These are phyloP conservation scores for Muraenolepis orangiensis DNA, from an alignment of 2,797 vertebrate genomes.

Conservation along the genomic window DNA sequence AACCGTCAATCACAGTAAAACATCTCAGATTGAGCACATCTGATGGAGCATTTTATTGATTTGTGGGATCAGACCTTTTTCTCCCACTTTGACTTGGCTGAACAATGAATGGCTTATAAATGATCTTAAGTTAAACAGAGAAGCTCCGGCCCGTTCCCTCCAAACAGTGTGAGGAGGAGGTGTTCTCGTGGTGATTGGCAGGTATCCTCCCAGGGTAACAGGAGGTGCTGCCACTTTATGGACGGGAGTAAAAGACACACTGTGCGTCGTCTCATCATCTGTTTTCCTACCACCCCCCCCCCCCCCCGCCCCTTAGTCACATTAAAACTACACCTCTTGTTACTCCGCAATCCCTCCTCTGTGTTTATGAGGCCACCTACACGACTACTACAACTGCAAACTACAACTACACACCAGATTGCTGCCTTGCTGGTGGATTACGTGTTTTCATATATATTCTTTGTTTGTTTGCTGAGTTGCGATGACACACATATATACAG, in stretches of 20 bases:
- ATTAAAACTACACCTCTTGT: constrained; percentile 50
- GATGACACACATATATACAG: constrained; percentile 11
- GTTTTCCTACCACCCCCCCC: constrained; percentile 45
- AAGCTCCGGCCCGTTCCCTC: background rate
- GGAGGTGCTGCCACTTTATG: constrained; percentile 58
- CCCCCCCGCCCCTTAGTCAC: constrained; percentile 33
- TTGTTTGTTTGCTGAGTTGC: constrained; percentile 21
- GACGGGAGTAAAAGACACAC: constrained; percentile 51
- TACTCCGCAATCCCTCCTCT: constrained; percentile 51
- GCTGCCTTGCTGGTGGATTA: background rate
- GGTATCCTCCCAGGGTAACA: constrained; percentile 55
- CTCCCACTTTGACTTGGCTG: background rate
- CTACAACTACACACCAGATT: constrained; percentile 24
- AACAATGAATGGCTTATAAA: too few relatives aligned
- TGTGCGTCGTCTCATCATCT: constrained; percentile 39
- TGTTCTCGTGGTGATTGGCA: constrained; percentile 62
- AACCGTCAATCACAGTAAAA: background rate
- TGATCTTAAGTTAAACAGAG: too few relatives aligned
- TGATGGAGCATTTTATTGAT: background rate
- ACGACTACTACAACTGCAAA: too few relatives aligned
- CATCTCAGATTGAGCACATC: background rate
- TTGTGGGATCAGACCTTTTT: background rate
- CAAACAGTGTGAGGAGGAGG: constrained; percentile 26
- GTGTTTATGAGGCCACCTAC: constrained; percentile 67
- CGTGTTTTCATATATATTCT: background rate